Evolutionary conservation across 2,797 vertebrate genomes (phyloP).

Genomic region (Sebastes umbrosus): DNA sequence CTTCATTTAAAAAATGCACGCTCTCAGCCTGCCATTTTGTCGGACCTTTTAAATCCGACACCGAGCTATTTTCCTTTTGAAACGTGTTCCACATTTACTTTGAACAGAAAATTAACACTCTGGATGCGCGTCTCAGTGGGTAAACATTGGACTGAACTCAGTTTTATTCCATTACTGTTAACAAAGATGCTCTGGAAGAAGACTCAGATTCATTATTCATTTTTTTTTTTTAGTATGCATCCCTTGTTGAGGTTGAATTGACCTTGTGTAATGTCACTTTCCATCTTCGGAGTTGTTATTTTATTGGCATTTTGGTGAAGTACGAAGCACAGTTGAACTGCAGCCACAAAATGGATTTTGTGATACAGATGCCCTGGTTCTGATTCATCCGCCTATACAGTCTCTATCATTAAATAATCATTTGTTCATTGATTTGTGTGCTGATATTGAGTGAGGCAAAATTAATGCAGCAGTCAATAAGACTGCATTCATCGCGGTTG

Average conservation of each 20-base stretch:
- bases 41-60: neutral
- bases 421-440: slow-evolving; percentile 49
- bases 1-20: neutral
- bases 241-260: slow-evolving; percentile 17
- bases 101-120: slow-evolving; percentile 17
- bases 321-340: slow-evolving; percentile 7
- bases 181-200: slow-evolving; percentile 28
- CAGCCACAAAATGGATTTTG: slow-evolving; percentile 30
- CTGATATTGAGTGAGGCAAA: slow-evolving; percentile 33
- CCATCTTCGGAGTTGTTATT: slow-evolving; percentile 25
- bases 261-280: slow-evolving; percentile 29
- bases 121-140: neutral
- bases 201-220: slow-evolving; percentile 26
- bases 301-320: slow-evolving; percentile 19
- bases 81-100: slow-evolving; percentile 23
- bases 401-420: slow-evolving; percentile 48
- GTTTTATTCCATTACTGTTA: slow-evolving; percentile 12
- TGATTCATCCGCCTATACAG: slow-evolving; percentile 26
- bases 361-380: slow-evolving; percentile 8
- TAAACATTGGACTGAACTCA: slow-evolving; percentile 20
- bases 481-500: slow-evolving; percentile 4
- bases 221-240: slow-evolving; percentile 16
- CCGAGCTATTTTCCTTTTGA: slow-evolving; percentile 4
- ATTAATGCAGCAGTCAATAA: slow-evolving; percentile 37
- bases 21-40: neutral